Evolutionary conservation across 2,888 invertebrate species (phyloP).

Genomic region (Oscheius sp.): DNA sequence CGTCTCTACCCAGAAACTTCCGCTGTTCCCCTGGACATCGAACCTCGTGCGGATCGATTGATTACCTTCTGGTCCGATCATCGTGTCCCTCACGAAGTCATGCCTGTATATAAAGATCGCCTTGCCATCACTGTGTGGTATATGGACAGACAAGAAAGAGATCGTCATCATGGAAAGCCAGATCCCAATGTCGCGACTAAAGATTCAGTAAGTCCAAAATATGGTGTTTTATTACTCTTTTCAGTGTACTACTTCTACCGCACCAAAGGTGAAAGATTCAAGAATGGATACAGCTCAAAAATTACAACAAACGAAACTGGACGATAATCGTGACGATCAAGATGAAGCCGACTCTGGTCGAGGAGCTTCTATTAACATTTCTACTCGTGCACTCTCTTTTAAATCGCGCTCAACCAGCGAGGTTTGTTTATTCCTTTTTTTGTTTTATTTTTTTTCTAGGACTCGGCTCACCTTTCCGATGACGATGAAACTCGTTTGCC

Average conservation of each 20-base stretch:
- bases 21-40: conserved; percentile 84
- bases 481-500: conserved; percentile 19
- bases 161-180: conserved; percentile 23
- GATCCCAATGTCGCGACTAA: not conserved
- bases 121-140: conserved; percentile 67
- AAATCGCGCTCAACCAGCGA: not conserved
- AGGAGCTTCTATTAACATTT: conserved; percentile 1
- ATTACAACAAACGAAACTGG: not conserved
- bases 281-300: not conserved
- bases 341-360: conserved; percentile 20
- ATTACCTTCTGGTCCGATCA: conserved; percentile 97
- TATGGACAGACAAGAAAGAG: conserved; percentile 54
- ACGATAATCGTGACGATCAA: not conserved
- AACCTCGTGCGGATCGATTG: conserved; percentile 89
- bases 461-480: conserved; percentile 11
- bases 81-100: conserved; percentile 95
- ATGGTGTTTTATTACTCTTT: not conserved
- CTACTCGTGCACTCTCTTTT: not conserved
- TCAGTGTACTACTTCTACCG: not conserved
- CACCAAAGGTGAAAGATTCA: conserved; percentile 12
- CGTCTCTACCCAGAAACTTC: conserved; percentile 90
- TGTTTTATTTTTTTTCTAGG: not conserved
- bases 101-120: conserved; percentile 85
- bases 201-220: not conserved
- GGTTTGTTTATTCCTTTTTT: not conserved